phyloP scores from a whole-genome alignment of 2,888 invertebrate genomes.

The Rhagium mordax region DNA sequence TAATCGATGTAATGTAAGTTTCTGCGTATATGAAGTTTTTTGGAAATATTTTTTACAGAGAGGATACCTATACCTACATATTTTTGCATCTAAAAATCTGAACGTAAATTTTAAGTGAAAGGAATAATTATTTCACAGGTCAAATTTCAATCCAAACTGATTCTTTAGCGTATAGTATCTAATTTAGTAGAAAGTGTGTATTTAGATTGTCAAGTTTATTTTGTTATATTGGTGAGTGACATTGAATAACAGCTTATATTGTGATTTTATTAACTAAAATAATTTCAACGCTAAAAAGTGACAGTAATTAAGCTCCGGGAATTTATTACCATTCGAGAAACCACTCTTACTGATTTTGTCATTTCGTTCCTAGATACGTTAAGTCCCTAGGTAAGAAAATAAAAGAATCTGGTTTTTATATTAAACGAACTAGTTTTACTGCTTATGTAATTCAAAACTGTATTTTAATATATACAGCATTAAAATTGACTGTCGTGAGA shows the following conservation, averaged over 20 bases:
- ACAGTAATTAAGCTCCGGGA: too few species aligned
- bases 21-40: too few species aligned
- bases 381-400: too few species aligned
- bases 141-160: not conserved
- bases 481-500: not conserved
- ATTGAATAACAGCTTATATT: too few species aligned
- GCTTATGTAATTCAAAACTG: not conserved
- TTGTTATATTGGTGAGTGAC: too few species aligned
- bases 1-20: too few species aligned
- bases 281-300: too few species aligned
- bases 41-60: too few species aligned
- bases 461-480: slow-evolving; percentile 2
- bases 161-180: not conserved
- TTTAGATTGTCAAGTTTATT: too few species aligned
- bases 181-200: not conserved
- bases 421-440: not conserved
- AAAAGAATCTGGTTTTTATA: not conserved
- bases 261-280: too few species aligned
- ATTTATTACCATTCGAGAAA: too few species aligned
- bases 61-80: too few species aligned
- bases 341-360: not conserved
- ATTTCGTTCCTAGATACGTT: not conserved
- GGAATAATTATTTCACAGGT: not conserved
- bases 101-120: not conserved
- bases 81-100: not conserved